Percentiles rank a stretch among this genome's conserved stretches.
Evolutionary conservation across 2,888 invertebrate genomes (phyloP).

Genomic region (Thereva nobilitata): DNA sequence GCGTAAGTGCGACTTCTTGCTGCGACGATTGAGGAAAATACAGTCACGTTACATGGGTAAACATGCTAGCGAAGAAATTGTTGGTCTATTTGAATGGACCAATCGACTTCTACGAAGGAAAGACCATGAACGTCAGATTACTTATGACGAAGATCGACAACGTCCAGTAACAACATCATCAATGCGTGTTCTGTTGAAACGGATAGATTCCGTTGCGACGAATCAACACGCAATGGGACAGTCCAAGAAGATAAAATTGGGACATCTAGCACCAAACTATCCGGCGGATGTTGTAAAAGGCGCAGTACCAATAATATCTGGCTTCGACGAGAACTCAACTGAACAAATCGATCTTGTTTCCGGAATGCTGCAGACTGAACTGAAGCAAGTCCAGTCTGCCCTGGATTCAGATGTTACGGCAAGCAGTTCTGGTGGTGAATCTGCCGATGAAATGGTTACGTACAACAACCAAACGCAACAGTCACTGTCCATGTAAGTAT

Average conservation of each 20-base stretch:
- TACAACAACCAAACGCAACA: constrained; percentile 80
- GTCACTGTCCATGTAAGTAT: constrained; percentile 77
- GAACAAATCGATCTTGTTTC: constrained; percentile 71
- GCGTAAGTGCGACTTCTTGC: constrained; percentile 71
- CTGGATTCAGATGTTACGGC: constrained; percentile 93
- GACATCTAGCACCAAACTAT: background rate
- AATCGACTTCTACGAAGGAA: constrained; percentile 59
- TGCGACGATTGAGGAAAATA: constrained; percentile 74
- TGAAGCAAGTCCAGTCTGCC: constrained; percentile 73
- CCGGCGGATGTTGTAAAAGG: no score
- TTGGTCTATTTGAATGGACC: constrained; percentile 75
- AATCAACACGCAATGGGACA: constrained; percentile 49
- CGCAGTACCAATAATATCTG: constrained; percentile 52
- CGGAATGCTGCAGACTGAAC: constrained; percentile 72
- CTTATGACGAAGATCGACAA: constrained; percentile 54
- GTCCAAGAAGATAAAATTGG: constrained; percentile 43
- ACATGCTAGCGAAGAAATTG: constrained; percentile 77
- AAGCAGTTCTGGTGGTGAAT: constrained; percentile 92
- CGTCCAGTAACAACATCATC: constrained; percentile 60
- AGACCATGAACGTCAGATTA: constrained; percentile 45
- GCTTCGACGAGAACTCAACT: constrained; percentile 58
- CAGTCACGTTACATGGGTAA: constrained; percentile 76
- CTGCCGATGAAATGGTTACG: constrained; percentile 83
- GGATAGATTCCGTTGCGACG: constrained; percentile 52
- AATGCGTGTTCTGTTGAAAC: constrained; percentile 61